Percentiles rank a stretch among this genome's conserved stretches.
These are phyloP conservation scores for Thymallus thymallus DNA, from an alignment of 2,113 vertebrate species.

Conservation along the genomic window DNA sequence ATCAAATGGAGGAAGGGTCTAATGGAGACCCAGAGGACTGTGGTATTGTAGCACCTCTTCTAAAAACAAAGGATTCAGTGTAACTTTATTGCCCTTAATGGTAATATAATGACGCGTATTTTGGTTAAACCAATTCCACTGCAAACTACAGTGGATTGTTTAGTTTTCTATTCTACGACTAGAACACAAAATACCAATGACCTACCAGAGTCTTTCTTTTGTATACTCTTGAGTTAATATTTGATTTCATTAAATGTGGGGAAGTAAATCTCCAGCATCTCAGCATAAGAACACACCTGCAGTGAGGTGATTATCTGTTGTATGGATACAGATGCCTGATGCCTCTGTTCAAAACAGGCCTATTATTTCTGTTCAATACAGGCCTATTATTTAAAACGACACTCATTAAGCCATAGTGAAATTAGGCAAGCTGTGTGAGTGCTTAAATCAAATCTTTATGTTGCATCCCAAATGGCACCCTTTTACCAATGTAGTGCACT, in stretches of 20 bases:
- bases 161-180: too few relatives aligned
- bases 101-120: neutral
- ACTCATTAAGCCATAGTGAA: conserved; percentile 72
- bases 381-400: conserved; percentile 75
- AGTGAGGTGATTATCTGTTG: conserved; percentile 71
- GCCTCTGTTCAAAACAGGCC: conserved; percentile 64
- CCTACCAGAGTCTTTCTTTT: conserved; percentile 25
- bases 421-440: conserved; percentile 72
- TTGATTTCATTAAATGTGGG: conserved; percentile 65
- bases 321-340: conserved; percentile 82
- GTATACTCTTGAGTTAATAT: conserved; percentile 47
- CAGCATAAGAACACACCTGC: conserved; percentile 66
- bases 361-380: conserved; percentile 12
- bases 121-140: too few relatives aligned
- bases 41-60: neutral
- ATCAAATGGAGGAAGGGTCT: neutral
- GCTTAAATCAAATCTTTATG: conserved; percentile 72
- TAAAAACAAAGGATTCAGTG: neutral
- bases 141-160: too few relatives aligned
- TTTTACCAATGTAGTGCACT: too few relatives aligned
- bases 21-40: neutral
- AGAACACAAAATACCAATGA: too few relatives aligned
- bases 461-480: conserved; percentile 17
- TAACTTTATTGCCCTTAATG: neutral
- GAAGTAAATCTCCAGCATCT: conserved; percentile 63